Evolutionary conservation across 2,888 invertebrate genomes (phyloP), one percentile per base, ranked within the genome.

Genomic region (Sialis lutaria): DNA sequence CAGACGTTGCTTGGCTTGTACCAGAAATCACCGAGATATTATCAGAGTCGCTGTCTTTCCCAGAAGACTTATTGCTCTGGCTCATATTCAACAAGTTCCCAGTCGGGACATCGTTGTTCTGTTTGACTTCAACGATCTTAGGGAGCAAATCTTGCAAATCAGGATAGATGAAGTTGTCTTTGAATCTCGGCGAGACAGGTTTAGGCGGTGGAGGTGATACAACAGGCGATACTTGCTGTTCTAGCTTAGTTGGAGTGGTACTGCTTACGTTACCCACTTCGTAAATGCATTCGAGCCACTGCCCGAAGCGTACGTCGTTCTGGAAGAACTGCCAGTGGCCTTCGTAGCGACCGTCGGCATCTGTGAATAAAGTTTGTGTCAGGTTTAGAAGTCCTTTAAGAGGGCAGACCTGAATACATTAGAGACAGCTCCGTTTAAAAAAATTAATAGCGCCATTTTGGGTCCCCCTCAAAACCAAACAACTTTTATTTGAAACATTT

Each of bases 251-350:
- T 31, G 42, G 9, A 1, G 31, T 10, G 13, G 22, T 12, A 6
- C 22, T 22, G 2, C 53, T 54, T 37, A 57, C 56, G 3, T 34
- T 40, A 48, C 64, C 64, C 1, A 67, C 64, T 12, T 61, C 59
- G 6, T 67, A 53, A 41, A 62, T 59, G 49, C 63, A 64, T 10
- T 63, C 61, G 8, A 68, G 50, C 63, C 65, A 64, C 32, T 64
- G 62, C 1, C 67, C 67, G 51, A 67, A 67, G 42, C 67, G 59
- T n/a, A 58, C 57, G 4, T 61, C 61, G 34, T 58, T 56, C 50
- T 67, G 63, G 50, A 63, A 60, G 52, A 67, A 67, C 49, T 66
- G 62, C 64, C 65, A 68, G 52, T 67, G 65, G 46, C 63, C 64
- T 53, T 67, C 65, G 50, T 67, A 68, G 32, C 55, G 31, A 6